phyloP scores from a whole-genome alignment of 1,140 invertebrate genomes.

The Nephila pilipes region DNA sequence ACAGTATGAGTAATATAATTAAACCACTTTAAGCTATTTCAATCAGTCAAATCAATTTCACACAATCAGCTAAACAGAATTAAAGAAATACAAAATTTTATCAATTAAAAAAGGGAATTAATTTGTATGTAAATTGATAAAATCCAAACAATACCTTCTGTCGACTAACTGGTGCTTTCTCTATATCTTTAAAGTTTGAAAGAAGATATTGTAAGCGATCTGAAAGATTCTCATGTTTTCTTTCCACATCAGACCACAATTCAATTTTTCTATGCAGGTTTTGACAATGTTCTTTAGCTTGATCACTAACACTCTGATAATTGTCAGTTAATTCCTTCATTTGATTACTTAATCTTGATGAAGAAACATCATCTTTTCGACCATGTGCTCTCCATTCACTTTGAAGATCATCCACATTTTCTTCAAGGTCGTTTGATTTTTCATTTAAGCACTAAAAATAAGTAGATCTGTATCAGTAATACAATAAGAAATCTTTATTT shows the following conservation, averaged over 20 bases:
- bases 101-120: not conserved
- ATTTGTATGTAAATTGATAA: not conserved
- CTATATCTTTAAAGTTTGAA: slow-evolving; percentile 50
- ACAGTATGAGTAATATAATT: too few relatives aligned
- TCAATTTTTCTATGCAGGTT: slow-evolving; percentile 42
- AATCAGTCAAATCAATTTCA: too few relatives aligned
- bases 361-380: not conserved
- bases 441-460: slow-evolving; percentile 68
- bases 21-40: too few relatives aligned
- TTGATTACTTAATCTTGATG: slow-evolving; percentile 48
- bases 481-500: too few relatives aligned
- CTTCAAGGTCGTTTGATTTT: slow-evolving; percentile 52
- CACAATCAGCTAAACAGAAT: too few relatives aligned
- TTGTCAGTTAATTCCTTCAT: slow-evolving; percentile 47
- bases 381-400: slow-evolving; percentile 24
- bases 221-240: slow-evolving; percentile 70
- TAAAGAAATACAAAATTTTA: too few relatives aligned
- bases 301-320: slow-evolving; percentile 26
- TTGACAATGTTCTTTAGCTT: slow-evolving; percentile 42
- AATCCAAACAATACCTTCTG: slow-evolving; percentile 54
- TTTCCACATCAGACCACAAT: slow-evolving; percentile 46
- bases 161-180: slow-evolving; percentile 33
- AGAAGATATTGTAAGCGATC: slow-evolving; percentile 45
- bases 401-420: slow-evolving; percentile 49
- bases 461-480: not conserved